These are phyloP conservation scores for Cariama cristata DNA, from an alignment of 2,113 vertebrate genomes.

Conservation along the genomic window DNA sequence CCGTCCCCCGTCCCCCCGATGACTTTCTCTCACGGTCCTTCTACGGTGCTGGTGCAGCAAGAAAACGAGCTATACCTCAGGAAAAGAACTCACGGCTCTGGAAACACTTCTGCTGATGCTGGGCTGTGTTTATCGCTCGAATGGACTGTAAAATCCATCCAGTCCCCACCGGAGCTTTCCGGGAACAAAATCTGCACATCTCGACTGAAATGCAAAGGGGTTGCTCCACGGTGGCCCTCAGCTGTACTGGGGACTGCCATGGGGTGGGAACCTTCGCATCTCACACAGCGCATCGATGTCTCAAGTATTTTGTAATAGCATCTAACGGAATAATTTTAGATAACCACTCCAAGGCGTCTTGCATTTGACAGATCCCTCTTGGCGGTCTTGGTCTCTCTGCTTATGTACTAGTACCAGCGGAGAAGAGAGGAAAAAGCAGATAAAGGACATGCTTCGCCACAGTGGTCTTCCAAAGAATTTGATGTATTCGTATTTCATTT, in stretches of 20 bases:
- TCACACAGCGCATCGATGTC: rapidly evolving
- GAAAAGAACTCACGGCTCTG: not conserved
- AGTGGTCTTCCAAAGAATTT: not conserved
- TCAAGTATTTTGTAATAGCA: not conserved
- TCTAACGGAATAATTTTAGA: not conserved
- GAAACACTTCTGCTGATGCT: not conserved
- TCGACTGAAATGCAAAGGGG: not conserved
- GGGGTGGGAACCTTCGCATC: not conserved
- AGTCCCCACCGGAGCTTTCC: not conserved
- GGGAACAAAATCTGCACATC: not conserved
- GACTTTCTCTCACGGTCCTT: rapidly evolving
- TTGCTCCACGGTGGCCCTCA: rapidly evolving
- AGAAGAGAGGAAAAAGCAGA: not conserved
- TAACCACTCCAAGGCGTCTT: rapidly evolving
- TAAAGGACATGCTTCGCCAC: not conserved
- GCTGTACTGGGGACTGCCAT: rapidly evolving
- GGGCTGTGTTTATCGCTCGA: not conserved
- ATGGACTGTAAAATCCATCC: not conserved
- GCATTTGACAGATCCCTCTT: not conserved
- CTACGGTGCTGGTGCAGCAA: rapidly evolving
- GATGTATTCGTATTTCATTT: not conserved
- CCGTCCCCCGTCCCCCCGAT: not conserved
- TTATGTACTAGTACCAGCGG: no score
- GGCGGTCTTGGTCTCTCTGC: not conserved
- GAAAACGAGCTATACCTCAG: rapidly evolving